Percentiles rank a stretch among this genome's conserved stretches.
Evolutionary conservation across 2,113 vertebrate species (phyloP).

Genomic region (Trematocara nigrifrons): DNA sequence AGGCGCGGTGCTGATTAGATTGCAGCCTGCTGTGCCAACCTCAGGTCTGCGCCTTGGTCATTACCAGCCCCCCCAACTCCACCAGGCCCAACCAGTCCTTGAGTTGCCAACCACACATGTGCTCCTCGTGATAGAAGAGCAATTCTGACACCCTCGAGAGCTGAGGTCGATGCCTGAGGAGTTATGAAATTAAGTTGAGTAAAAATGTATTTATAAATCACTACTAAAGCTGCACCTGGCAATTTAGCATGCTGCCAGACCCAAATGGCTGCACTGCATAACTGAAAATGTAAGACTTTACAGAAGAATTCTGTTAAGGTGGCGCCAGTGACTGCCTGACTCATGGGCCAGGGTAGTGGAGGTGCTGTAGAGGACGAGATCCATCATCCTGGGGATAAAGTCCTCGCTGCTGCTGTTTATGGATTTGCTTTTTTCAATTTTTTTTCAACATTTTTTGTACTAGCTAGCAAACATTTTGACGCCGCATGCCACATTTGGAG

Average conservation of each 20-base stretch:
- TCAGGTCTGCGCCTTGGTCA: conserved; percentile 19
- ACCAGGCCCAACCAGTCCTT: background rate
- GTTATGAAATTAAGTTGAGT: conserved; percentile 39
- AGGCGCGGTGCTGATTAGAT: conserved; percentile 46
- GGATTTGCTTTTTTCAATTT: background rate
- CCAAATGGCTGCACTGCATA: background rate
- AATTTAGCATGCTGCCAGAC: conserved; percentile 20
- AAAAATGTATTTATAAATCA: conserved; percentile 42
- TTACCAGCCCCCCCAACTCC: background rate
- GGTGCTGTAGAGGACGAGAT: background rate
- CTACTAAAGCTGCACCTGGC: conserved; percentile 27
- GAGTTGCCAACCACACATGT: conserved; percentile 5
- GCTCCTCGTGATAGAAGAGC: conserved; percentile 38
- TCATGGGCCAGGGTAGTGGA: background rate
- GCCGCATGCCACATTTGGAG: background rate
- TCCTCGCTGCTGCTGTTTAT: background rate
- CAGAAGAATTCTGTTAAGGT: background rate
- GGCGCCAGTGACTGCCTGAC: background rate
- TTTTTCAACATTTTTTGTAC: background rate
- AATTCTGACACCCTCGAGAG: conserved; percentile 30
- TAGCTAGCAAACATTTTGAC: background rate
- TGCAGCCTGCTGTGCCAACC: conserved; percentile 35
- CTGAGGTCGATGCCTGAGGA: conserved; percentile 23
- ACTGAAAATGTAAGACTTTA: conserved; percentile 7
- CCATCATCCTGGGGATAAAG: background rate